Evolutionary conservation across 2,797 vertebrate genomes (phyloP).

Genomic region (Adelosebastes latens): DNA sequence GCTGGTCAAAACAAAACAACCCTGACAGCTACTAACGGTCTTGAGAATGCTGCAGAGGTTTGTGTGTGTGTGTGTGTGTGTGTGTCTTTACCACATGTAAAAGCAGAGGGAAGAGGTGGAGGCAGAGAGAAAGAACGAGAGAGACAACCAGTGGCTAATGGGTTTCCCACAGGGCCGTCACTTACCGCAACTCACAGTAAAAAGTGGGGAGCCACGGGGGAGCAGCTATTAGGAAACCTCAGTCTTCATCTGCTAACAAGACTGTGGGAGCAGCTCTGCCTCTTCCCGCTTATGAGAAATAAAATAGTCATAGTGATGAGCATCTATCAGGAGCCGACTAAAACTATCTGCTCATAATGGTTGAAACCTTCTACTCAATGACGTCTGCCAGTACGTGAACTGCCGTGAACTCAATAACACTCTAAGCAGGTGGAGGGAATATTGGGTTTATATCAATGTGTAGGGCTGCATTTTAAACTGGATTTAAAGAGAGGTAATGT

Average conservation of each 20-base stretch:
- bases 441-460: neutral
- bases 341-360: neutral
- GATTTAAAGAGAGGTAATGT: neutral
- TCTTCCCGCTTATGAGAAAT: neutral
- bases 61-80: neutral
- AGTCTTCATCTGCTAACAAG: constrained; percentile 35
- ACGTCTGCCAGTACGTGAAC: neutral
- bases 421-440: neutral
- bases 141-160: constrained; percentile 48
- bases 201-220: constrained; percentile 30
- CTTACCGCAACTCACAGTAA: constrained; percentile 43
- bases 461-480: neutral
- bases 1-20: constrained; percentile 57
- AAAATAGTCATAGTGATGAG: neutral
- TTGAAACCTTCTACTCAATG: neutral
- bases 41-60: constrained; percentile 4
- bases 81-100: constrained; percentile 2
- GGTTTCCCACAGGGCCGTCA: constrained; percentile 56
- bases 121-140: neutral
- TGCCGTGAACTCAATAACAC: neutral
- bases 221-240: constrained; percentile 48
- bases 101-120: constrained; percentile 18
- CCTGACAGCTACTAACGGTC: constrained; percentile 54
- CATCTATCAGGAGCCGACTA: neutral
- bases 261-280: neutral